Evolutionary conservation across 1,140 invertebrate genomes (phyloP), one percentile per base, ranked within the genome.

Genomic region (Amphibalanus amphitrite): DNA sequence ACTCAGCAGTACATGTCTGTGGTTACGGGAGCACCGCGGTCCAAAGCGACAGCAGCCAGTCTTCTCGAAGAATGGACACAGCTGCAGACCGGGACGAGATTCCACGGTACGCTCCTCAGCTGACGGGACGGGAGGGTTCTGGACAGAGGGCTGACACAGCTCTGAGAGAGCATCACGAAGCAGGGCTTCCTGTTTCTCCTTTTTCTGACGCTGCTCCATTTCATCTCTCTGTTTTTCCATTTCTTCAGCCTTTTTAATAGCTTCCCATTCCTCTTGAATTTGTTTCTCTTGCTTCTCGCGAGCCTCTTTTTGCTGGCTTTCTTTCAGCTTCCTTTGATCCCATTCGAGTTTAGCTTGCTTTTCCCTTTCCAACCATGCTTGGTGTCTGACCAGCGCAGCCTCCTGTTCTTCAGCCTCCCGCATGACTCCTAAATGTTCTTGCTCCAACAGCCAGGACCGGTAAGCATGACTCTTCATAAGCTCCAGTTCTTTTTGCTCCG

Each of bases 41-140:
- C 87, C 88, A 83, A 89, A 92, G 71, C 89, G 82, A 79, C 93
- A 97, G 33, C 88, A 86, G n/a, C 87, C 91, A n/a, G 92, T 94
- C 83, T 93, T 95, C 0, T 81, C 80, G 77, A 90, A 96, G 80
- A 95, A 95, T 40, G 89, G 88, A 81, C 94, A 96, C 23, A 67
- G 8, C 17, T 3, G 65, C 23, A 67, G 26, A 28, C 65, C 65
- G 8, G 65, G 65, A 1, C 65, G n/a, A 3, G 65, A 20, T 3
- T 67, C 65, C n/a, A 67, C n/a, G 3, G 65, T 28, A 0, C 65
- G 26, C n/a, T 67, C 65, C 17, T 67, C 28, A 26, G 65, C 20
- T 26, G 65, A 20, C 3, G 65, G 65, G 1, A 67, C 65, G 3
- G 65, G 28, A 4, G 65, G 65, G 17, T 67, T 67, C n/a, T 67